Conservation (phyloP, 2,888 invertebrate genomes). For the Petrolisthes manimaculis region DNA sequence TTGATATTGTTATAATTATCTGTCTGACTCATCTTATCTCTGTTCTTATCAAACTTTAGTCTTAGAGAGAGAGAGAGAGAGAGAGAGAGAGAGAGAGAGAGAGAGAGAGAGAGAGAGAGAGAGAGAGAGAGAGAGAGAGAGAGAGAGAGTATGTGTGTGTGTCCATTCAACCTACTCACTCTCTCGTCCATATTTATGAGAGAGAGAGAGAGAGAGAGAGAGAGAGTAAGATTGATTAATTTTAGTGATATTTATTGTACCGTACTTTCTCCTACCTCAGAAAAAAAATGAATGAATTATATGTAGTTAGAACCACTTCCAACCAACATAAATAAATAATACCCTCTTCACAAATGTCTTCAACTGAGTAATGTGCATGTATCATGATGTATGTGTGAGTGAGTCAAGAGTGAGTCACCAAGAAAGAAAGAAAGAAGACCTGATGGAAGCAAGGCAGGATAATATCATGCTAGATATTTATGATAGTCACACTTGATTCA, state of each 20-base stretch:
- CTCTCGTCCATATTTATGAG: background rate
- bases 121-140: conserved; percentile 4
- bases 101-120: background rate
- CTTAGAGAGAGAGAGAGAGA: background rate
- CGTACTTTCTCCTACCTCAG: too few relatives aligned
- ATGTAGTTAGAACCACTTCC: too few relatives aligned
- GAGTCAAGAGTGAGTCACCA: too few relatives aligned
- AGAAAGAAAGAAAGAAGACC: too few relatives aligned
- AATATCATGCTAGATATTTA: too few relatives aligned
- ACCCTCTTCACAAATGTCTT: too few relatives aligned
- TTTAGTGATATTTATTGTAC: background rate
- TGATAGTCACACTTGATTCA: too few relatives aligned
- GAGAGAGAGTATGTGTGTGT: background rate
- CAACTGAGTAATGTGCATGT: too few relatives aligned
- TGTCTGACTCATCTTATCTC: background rate
- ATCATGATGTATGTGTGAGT: too few relatives aligned
- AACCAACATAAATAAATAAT: too few relatives aligned
- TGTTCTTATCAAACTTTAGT: background rate
- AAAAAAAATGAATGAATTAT: background rate
- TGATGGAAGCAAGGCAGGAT: too few relatives aligned
- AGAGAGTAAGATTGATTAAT: background rate
- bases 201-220: background rate
- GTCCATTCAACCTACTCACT: background rate
- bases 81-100: conserved; percentile 2
- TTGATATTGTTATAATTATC: background rate